Conservation (phyloP, 2,888 invertebrate genomes). For the Eupsilia transversa region DNA sequence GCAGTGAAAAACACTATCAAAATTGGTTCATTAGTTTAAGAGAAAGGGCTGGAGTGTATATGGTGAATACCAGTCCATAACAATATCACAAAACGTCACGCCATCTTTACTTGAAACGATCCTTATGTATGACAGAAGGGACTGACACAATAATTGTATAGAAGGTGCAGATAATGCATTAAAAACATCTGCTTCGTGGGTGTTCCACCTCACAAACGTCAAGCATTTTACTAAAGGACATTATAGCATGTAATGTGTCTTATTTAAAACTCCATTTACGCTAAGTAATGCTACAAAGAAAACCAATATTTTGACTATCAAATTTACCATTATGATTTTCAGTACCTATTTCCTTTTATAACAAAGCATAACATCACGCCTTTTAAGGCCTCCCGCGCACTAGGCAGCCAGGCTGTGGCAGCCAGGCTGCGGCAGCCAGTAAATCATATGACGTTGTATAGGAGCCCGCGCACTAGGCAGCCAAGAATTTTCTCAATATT, state of each 20-base stretch:
- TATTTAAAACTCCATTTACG: slow-evolving; percentile 8
- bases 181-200: slow-evolving; percentile 36
- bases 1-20: background rate
- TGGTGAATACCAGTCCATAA: too few species aligned
- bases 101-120: background rate
- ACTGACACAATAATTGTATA: slow-evolving; percentile 48
- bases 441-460: too few species aligned
- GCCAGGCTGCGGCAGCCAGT: too few species aligned
- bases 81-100: too few species aligned
- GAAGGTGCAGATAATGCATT: slow-evolving; percentile 10
- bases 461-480: too few species aligned
- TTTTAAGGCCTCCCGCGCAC: too few species aligned
- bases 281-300: too few species aligned
- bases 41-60: background rate
- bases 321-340: background rate
- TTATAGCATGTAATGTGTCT: background rate
- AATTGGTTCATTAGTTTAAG: background rate
- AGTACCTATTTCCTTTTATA: background rate
- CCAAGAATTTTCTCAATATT: too few species aligned
- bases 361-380: too few species aligned
- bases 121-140: slow-evolving; percentile 1
- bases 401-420: too few species aligned
- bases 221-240: slow-evolving; percentile 5
- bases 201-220: slow-evolving; percentile 21
- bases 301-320: background rate